Percentiles rank a stretch among this genome's conserved stretches.
These are phyloP conservation scores for Melanogrammus aeglefinus DNA, from an alignment of 2,797 vertebrate genomes.

Conservation along the genomic window DNA sequence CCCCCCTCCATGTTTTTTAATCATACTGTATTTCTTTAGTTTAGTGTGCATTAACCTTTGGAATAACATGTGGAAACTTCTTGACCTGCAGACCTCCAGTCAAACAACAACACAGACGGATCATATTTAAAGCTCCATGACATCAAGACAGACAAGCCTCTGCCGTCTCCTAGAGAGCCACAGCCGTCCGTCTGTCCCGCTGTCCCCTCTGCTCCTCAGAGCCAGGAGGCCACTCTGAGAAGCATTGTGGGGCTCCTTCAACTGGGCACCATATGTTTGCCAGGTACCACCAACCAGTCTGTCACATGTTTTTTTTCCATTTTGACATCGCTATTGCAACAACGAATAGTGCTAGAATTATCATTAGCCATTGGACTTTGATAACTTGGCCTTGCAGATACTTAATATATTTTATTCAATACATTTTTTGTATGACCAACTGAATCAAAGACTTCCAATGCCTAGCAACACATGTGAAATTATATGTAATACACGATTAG, in stretches of 20 bases:
- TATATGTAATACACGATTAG: no score
- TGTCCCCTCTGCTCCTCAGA: conserved; percentile 30
- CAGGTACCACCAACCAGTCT: conserved; percentile 69
- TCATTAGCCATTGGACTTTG: background rate
- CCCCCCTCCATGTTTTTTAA: background rate
- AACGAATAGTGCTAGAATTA: background rate
- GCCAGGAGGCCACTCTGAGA: conserved; percentile 47
- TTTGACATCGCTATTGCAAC: no score
- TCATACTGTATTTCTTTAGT: background rate
- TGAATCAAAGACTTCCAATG: no score
- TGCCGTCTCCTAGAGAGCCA: conserved; percentile 22
- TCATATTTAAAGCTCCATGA: conserved; percentile 31
- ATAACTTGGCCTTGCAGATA: no score
- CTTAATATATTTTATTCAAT: no score
- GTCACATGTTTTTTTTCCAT: no score
- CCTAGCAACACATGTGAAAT: no score
- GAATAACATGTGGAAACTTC: background rate
- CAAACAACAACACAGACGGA: conserved; percentile 43
- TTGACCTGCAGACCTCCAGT: conserved; percentile 42
- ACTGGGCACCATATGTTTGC: conserved; percentile 81
- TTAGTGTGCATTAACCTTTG: background rate
- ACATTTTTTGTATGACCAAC: no score
- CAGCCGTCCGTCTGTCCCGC: conserved; percentile 26
- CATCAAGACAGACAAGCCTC: conserved; percentile 41
- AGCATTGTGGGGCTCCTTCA: conserved; percentile 69